Evolutionary conservation across 2,113 vertebrate genomes (phyloP), one percentile per base, ranked within the genome.

Genomic region (Camarhynchus parvulus): DNA sequence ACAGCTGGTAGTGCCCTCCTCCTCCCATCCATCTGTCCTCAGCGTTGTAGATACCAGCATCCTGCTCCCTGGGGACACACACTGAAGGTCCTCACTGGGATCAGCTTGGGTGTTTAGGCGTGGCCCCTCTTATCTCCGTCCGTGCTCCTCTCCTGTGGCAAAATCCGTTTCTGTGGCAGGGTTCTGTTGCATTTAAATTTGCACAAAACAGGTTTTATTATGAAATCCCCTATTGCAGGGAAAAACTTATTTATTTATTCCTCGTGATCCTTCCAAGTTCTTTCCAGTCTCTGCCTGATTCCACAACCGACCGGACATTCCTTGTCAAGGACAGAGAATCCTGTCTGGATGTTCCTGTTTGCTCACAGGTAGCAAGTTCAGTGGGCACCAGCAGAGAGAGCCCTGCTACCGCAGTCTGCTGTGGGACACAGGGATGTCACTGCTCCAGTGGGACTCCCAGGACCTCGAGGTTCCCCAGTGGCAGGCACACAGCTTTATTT

Each of bases 171-270:
- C 61, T 53, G 28, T 6, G 1, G 67, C 88, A 93, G 88, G 82
- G 72, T 95, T 85, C 86, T 50, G 79, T 90, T 93, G 76, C 56
- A 68, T 90, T 92, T 55, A 89, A 83, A 78, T 88, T 97, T 95
- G 94, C 92, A 96, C 95, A 95, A 92, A 82, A n/a, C 94, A 90
- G 69, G 30, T 67, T 81, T 94, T 88, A 22, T 75, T 63, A 68
- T 20, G 25, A 82, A 83, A 77, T 62, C 73, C 73, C 83, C 86
- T 87, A 1, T 10, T 24, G 44, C 6, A 7, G 94, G 84, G 86
- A 81, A 89, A 75, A 75, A 61, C 13, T 62, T 80, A 74, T 49
- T 86, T 96, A 92, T 92, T 94, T 94, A 88, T 89, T 92, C 52
- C 73, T 94, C 15, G 0, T 1, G 1, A 53, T 72, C 86, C 78